Evolutionary conservation across 2,113 vertebrate genomes (phyloP), one percentile per base, ranked within the genome.

Genomic region (Eurypyga helias): DNA sequence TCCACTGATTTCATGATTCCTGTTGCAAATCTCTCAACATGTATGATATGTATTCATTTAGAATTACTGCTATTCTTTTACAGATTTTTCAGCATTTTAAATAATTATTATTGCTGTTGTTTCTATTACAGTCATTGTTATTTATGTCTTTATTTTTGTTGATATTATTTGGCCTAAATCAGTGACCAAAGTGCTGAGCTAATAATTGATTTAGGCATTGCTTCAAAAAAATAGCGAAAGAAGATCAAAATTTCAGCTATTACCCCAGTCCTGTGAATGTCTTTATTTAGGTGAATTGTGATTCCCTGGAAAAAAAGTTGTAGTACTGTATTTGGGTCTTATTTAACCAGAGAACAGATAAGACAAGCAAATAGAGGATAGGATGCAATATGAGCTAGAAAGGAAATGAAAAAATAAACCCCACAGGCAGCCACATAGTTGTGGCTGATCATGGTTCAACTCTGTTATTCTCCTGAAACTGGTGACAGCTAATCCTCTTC

Each of bases 211-310:
- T 65, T 52, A 58, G 9, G 23, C 20, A 49, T 3, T 60, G 3
- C 6, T 71, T 66, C 17, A 51, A 64, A 67, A 72, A 81, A 38
- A 10, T 15, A 17, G 8, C 2, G 11, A 34, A 64, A 80, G 60
- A 36, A 0, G 1, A 66, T 34, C 0, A 79, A 76, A 75, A 86
- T 20, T 15, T 67, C 43, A 79, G 12, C 17, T 57, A 18, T 20
- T 45, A 2, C 1, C 8, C 26, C 11, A 66, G 6, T 48, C 11
- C 3, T 66, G 5, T 66, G 7, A 34, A 57, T 62, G 1, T 9
- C 33, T 81, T 60, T 79, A 25, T 49, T 76, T 48, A 54, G 41
- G 19, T 28, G 4, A 75, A 70, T 23, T 57, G 4, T 33, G 34
- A 65, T 61, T 52, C 3, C 45, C 17, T 28, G 5, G 5, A 18